Evolutionary conservation across 2,113 vertebrate genomes (phyloP).

Genomic region (Patagioenas fasciata): DNA sequence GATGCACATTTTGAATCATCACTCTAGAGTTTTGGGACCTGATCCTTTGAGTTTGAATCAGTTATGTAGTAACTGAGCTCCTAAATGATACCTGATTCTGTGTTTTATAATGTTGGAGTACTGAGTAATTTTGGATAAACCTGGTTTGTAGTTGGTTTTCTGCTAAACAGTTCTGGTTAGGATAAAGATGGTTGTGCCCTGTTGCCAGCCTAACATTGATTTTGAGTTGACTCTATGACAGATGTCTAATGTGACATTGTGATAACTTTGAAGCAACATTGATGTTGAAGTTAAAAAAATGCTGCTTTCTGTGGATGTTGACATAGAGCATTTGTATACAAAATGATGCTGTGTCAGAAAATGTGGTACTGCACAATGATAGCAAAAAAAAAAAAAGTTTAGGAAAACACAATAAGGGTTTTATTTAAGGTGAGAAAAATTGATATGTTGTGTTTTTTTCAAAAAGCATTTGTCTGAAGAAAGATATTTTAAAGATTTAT

Average conservation of each 20-base stretch:
- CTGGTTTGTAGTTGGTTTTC: no score
- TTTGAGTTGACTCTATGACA: not conserved
- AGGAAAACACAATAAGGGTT: not conserved
- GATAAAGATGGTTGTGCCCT: no score
- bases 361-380: not conserved
- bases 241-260: not conserved
- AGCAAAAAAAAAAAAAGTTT: not conserved
- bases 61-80: no score
- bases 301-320: not conserved
- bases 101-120: no score
- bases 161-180: no score
- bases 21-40: no score
- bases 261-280: not conserved
- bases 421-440: not conserved
- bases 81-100: no score
- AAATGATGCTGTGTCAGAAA: not conserved
- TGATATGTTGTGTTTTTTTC: fast-evolving
- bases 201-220: no score
- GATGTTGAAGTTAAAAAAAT: not conserved
- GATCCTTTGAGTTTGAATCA: no score
- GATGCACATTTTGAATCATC: no score
- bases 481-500: not conserved
- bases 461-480: not conserved
- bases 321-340: not conserved
- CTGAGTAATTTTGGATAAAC: no score